These are phyloP conservation scores for Anguilla obscura DNA, from an alignment of 2,797 vertebrate genomes.

Conservation along the genomic window DNA sequence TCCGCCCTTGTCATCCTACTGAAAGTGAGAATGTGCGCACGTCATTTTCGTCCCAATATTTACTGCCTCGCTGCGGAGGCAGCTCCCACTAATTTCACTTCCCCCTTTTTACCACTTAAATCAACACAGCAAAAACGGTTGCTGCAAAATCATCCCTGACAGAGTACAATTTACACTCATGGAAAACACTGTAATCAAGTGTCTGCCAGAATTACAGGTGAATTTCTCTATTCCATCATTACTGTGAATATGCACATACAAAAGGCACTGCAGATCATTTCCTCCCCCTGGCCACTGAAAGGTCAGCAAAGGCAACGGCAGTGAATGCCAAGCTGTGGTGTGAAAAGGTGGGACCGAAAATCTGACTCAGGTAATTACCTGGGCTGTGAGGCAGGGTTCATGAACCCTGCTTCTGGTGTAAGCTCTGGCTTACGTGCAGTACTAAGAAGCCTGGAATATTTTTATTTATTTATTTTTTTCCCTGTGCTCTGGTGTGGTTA, in stretches of 20 bases:
- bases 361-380: not conserved
- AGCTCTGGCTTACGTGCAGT: not conserved
- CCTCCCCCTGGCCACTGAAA: constrained; percentile 15
- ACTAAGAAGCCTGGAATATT: constrained; percentile 2
- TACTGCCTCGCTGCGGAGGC: not conserved
- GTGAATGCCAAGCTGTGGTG: constrained; percentile 45
- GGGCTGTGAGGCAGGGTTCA: not conserved
- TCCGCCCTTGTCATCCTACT: not conserved
- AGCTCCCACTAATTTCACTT: not conserved
- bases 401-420: constrained; percentile 16
- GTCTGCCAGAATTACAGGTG: not conserved
- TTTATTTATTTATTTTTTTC: not conserved
- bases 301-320: constrained; percentile 35
- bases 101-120: not conserved
- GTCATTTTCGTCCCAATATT: not conserved
- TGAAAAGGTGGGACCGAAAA: not conserved
- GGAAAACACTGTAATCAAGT: not conserved
- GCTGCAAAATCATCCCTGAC: not conserved
- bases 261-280: not conserved
- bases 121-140: not conserved
- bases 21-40: not conserved
- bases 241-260: not conserved
- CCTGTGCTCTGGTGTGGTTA: constrained; percentile 4
- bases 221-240: too few species aligned
- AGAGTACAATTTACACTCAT: not conserved